Evolutionary conservation across 2,888 invertebrate genomes (phyloP), one percentile per base, ranked within the genome.

Genomic region (Meiosimyza decipiens): DNA sequence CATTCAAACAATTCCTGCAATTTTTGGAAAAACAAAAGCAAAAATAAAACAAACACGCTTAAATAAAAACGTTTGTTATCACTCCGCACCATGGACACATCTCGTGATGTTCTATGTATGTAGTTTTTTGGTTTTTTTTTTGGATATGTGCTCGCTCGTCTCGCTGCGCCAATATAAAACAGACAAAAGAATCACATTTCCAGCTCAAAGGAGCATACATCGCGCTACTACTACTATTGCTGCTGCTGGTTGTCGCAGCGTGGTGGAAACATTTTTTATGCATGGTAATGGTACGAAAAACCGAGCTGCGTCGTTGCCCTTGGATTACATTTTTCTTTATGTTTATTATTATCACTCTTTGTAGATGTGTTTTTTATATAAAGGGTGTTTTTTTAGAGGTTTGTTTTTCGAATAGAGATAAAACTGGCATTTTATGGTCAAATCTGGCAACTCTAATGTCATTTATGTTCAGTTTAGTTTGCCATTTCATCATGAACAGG

Each of bases 271-370:
- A 49, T 64, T 67, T 7, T 54, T 54, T 69, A 62, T 70, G 70
- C 63, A 70, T 63, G 70, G 50, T 62, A 70, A 70, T 70, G 70
- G 59, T 54, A 57, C 33, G 22, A 18, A 66, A 54, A 55, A 52
- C 64, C 59, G 51, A 55, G 55, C 9, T 15, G 40, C 51, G 11
- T n/a, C 49, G 11, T 68, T 57, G 68, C 64, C 55, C 62, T 71
- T 62, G 62, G 33, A 15, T 65, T 65, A 65, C 54, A 11, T 55
- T 55, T 33, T 33, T 40, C 28, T 28, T 65, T 65, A 65, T 65
- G 28, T 55, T 59, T 47, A 69, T 59, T 68, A 18, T 68, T 68
- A 68, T 16, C 65, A 70, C 67, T 67, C 47, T 49, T 57, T 73
- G 65, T 74, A 67, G 62, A 16, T 70, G 57, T 66, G 62, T 13